A percentile compares a stretch with the other conserved stretches of the same genome.
Conservation (phyloP, 1,140 invertebrate genomes). For the Whitmania pigra region DNA sequence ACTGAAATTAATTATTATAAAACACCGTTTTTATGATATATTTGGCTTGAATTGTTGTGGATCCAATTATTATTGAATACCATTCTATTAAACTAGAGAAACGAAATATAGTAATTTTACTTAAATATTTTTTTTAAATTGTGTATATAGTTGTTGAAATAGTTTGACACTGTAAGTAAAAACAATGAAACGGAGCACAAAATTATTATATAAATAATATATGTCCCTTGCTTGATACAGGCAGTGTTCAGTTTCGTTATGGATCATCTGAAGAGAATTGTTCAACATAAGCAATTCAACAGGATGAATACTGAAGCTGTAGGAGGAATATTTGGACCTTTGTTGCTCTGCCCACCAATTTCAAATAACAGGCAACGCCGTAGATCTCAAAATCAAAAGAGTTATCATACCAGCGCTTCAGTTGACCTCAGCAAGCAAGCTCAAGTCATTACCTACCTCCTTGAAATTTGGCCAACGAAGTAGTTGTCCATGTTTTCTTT, state of each 20-base stretch:
- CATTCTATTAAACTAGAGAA: too few relatives aligned
- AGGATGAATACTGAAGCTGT: constrained; percentile 10
- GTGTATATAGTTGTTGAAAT: too few relatives aligned
- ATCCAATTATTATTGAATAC: too few relatives aligned
- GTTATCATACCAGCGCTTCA: background rate
- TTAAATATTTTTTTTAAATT: too few relatives aligned
- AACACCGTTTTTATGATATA: too few relatives aligned
- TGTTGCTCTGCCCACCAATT: constrained; percentile 12
- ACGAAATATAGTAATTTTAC: too few relatives aligned
- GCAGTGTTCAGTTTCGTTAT: constrained; percentile 7
- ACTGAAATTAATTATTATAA: too few relatives aligned
- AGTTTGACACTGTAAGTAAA: too few relatives aligned
- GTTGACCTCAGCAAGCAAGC: constrained; percentile 12
- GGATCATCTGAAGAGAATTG: constrained; percentile 17
- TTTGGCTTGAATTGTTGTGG: too few relatives aligned
- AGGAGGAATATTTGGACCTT: constrained; percentile 13
- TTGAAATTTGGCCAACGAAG: constrained; percentile 70
- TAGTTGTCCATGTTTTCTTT: background rate
- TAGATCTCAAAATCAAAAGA: background rate
- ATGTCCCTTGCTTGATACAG: background rate
- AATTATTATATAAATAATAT: too few relatives aligned
- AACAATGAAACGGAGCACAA: too few relatives aligned
- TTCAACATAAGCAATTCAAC: constrained; percentile 10
- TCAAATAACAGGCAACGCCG: background rate
- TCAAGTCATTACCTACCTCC: constrained; percentile 41